Evolutionary conservation across 2,888 invertebrate species (phyloP).

Genomic region (Drosophila suboccidentalis): DNA sequence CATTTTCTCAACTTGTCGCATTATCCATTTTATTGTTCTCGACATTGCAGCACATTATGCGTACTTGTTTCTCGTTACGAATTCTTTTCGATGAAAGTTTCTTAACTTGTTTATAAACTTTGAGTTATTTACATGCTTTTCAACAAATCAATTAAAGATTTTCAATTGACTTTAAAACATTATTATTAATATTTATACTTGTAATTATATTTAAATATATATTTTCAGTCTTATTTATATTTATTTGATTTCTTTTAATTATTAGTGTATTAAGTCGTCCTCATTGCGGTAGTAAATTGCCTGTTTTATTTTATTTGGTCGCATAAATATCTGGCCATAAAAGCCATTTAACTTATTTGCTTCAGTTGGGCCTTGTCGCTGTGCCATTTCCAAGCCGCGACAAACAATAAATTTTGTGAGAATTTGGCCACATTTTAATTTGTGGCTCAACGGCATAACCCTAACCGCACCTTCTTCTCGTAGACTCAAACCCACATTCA

Average conservation of each 20-base stretch:
- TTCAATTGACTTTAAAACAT: not conserved
- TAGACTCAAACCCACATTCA: slow-evolving; percentile 5
- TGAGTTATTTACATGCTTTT: slow-evolving; percentile 12
- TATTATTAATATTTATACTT: not conserved
- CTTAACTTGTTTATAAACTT: slow-evolving; percentile 29
- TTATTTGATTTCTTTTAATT: not conserved
- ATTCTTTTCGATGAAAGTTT: slow-evolving; percentile 16
- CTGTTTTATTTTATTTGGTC: slow-evolving; percentile 17
- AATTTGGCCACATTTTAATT: slow-evolving; percentile 81
- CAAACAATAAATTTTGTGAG: slow-evolving; percentile 74
- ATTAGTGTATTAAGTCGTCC: slow-evolving; percentile 21
- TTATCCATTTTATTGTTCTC: slow-evolving; percentile 77
- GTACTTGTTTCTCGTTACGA: slow-evolving; percentile 20
- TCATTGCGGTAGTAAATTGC: not conserved
- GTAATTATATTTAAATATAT: not conserved
- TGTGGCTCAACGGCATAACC: slow-evolving; percentile 62
- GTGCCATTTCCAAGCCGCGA: slow-evolving; percentile 59
- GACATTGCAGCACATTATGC: slow-evolving; percentile 70
- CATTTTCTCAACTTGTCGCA: slow-evolving; percentile 78
- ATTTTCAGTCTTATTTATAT: not conserved
- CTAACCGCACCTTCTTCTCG: slow-evolving; percentile 8
- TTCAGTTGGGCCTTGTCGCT: slow-evolving; percentile 31
- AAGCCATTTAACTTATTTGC: slow-evolving; percentile 61
- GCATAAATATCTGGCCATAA: slow-evolving; percentile 52
- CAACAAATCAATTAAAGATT: slow-evolving; percentile 2